These are phyloP conservation scores for Hanleya hanleyi DNA, from an alignment of 2,888 invertebrate species.

Conservation along the genomic window DNA sequence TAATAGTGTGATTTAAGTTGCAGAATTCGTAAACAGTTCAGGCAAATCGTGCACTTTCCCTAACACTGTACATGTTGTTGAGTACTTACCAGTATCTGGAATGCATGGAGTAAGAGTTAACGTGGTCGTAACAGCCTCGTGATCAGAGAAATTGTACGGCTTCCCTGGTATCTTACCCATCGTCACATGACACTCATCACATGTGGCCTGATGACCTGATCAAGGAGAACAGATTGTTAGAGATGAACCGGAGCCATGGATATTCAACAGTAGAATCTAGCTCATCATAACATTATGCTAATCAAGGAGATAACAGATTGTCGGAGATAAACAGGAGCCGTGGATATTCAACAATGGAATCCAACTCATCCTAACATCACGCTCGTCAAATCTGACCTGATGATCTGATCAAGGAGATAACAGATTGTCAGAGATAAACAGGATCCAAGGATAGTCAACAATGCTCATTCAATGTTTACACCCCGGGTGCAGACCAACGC, in stretches of 20 bases:
- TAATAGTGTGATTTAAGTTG: too few species aligned
- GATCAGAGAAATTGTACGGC: conserved; percentile 67
- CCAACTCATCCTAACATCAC: conserved; percentile 58
- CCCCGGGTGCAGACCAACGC: too few species aligned
- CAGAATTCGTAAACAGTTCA: too few species aligned
- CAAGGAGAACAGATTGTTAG: not conserved
- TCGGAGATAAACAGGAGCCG: too few species aligned
- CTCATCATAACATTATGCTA: conserved; percentile 60
- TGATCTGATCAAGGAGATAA: conserved; percentile 23
- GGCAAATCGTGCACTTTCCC: too few species aligned
- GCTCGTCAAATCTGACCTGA: conserved; percentile 50
- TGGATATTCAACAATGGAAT: too few species aligned
- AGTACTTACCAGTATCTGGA: not conserved
- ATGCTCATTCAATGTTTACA: too few species aligned
- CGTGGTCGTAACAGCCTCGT: conserved; percentile 65
- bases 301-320: not conserved
- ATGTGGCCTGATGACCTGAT: conserved; percentile 39
- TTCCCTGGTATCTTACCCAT: conserved; percentile 62
- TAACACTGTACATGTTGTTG: conserved; percentile 62
- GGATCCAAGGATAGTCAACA: too few species aligned
- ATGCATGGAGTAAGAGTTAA: conserved; percentile 36
- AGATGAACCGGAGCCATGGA: too few species aligned
- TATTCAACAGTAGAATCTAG: too few species aligned
- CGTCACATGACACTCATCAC: conserved; percentile 57
- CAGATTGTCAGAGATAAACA: not conserved